Evolutionary conservation across 1,140 invertebrate species (phyloP), one percentile per base, ranked within the genome.

Genomic region (Sinonovacula constricta): DNA sequence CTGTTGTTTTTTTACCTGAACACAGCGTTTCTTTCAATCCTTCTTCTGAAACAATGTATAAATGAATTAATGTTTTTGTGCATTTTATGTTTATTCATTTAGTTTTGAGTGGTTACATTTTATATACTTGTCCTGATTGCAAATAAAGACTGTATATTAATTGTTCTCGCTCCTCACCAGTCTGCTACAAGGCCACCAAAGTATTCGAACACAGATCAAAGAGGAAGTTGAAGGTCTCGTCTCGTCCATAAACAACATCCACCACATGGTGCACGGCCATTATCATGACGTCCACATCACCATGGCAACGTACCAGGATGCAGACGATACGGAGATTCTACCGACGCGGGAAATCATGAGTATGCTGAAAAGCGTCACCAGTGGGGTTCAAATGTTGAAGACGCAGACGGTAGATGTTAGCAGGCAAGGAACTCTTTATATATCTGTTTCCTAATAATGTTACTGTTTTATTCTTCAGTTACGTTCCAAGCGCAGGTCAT

Each of bases 351-450:
- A 78, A 36, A 33, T 78, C 14, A 31, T 78, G 5, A 78, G 54
- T 22, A 78, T 70, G 75, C n/a, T 78, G 12, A 78, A 65, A 12
- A 65, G 66, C 26, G 75, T 78, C 4, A 59, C 66, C n/a, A 49
- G 56, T 36, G 57, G 66, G 14, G 57, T 78, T 1, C 65, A 69
- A 36, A 36, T 69, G n/a, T 34, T 78, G 15, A 78, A 69, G 54
- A 53, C 57, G 4, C 69, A 70, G 51, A 59, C 34, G 1, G 49
- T 54, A 62, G 75, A 78, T 7, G 30, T 49, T 10, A 59, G 28
- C 12, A 74, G 70, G 70, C 63, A 63, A 18, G 7, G 10, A 24
- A 14, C 36, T 10, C 39, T 45, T n/a, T n/a, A n/a, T n/a, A n/a
- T n/a, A n/a, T n/a, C n/a, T n/a, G n/a, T n/a, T n/a, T n/a, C n/a